A percentile compares a stretch with the other conserved stretches of the same genome.
These are phyloP conservation scores for Hemicentrotus pulcherrimus DNA, from an alignment of 35 echinoderm and acorn worm species.

Conservation along the genomic window DNA sequence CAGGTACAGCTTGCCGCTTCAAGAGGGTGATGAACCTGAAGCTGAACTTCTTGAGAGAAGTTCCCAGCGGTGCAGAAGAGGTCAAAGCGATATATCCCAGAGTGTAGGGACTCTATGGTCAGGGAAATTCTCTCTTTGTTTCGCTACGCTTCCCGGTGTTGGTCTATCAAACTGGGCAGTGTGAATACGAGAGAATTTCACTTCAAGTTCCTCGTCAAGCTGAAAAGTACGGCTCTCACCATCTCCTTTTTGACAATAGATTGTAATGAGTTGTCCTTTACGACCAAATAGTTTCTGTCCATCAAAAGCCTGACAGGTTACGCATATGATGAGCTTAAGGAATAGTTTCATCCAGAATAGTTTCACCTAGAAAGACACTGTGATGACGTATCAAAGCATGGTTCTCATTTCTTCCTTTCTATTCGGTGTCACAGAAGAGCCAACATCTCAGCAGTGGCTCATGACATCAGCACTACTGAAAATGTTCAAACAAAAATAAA, in stretches of 20 bases:
- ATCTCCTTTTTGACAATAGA: neutral
- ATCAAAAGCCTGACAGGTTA: neutral
- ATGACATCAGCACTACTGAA: neutral
- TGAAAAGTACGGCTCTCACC: neutral
- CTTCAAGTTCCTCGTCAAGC: neutral
- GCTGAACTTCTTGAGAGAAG: neutral
- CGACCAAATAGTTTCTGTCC: neutral
- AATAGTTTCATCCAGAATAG: neutral
- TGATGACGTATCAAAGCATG: neutral
- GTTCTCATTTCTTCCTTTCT: neutral
- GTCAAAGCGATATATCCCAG: neutral
- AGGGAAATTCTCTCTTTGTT: neutral
- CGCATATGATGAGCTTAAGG: neutral
- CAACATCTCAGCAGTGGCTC: neutral
- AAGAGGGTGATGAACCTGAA: neutral
- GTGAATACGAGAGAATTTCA: neutral
- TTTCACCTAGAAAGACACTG: neutral
- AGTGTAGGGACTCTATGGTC: neutral
- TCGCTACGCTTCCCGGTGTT: neutral
- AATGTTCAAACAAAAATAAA: neutral
- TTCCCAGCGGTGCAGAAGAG: neutral
- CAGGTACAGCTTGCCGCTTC: neutral
- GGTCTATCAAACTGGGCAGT: neutral
- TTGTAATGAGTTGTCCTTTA: neutral
- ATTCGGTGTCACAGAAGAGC: neutral